phyloP scores from a whole-genome alignment of 2,888 invertebrate genomes.

The Unio pictorum region DNA sequence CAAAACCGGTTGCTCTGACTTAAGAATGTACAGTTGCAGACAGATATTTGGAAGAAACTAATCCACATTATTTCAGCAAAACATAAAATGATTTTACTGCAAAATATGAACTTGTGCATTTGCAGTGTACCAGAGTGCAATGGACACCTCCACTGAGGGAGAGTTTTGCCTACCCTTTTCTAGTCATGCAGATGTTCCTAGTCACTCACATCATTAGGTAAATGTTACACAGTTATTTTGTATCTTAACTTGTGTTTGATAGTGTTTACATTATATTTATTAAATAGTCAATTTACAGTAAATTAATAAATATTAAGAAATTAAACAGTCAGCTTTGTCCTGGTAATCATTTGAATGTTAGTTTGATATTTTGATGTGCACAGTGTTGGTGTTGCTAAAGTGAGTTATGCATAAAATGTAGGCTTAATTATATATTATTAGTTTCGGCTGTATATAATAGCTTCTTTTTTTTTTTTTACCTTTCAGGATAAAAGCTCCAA shows the following conservation, averaged over 20 bases:
- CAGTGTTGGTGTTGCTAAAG: too few species aligned
- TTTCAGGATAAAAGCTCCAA: constrained; percentile 31
- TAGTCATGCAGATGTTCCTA: constrained; percentile 82
- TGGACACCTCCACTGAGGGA: constrained; percentile 90
- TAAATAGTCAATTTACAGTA: not conserved
- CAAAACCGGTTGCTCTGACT: too few species aligned
- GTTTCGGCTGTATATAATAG: too few species aligned
- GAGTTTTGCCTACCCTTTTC: constrained; percentile 87
- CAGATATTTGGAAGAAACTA: too few species aligned
- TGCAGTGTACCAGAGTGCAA: constrained; percentile 81
- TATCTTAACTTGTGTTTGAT: constrained; percentile 4
- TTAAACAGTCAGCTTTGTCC: too few species aligned
- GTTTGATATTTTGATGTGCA: too few species aligned
- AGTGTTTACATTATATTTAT: not conserved
- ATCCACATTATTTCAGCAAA: too few species aligned
- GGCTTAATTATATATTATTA: too few species aligned
- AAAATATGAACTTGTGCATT: constrained; percentile 6
- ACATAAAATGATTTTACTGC: too few species aligned
- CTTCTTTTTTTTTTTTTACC: constrained; percentile 1
- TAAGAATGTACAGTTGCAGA: too few species aligned
- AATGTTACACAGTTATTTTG: constrained; percentile 7
- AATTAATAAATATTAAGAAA: not conserved
- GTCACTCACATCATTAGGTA: constrained; percentile 75
- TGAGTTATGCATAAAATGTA: too few species aligned
- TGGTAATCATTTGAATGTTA: too few species aligned